These are phyloP conservation scores for Ridgeia piscesae DNA, from an alignment of 1,140 invertebrate species.

Conservation along the genomic window DNA sequence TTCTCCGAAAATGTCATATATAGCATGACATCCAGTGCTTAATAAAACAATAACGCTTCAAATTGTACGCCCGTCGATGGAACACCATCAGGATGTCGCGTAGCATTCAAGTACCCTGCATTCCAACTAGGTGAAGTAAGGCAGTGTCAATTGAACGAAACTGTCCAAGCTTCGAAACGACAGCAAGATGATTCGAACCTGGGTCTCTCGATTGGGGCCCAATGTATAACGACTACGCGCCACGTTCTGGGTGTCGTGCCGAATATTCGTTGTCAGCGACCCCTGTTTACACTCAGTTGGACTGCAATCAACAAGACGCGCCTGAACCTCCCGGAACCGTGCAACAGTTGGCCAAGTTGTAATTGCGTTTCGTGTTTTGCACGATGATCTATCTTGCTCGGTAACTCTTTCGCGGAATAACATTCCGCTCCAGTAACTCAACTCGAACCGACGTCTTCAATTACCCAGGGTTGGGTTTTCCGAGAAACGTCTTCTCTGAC, in stretches of 20 bases:
- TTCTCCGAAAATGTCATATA: too few relatives aligned
- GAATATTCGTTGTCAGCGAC: background rate
- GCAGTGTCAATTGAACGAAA: too few relatives aligned
- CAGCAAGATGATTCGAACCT: too few relatives aligned
- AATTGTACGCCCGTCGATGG: too few relatives aligned
- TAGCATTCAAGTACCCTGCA: too few relatives aligned
- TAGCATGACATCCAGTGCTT: too few relatives aligned
- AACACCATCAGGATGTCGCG: too few relatives aligned
- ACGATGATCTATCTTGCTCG: background rate
- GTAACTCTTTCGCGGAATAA: background rate
- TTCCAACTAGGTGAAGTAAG: too few relatives aligned
- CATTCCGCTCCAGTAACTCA: background rate
- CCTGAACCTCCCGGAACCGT: background rate
- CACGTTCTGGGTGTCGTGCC: background rate
- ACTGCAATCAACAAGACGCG: background rate
- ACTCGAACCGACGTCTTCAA: background rate
- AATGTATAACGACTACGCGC: too few relatives aligned
- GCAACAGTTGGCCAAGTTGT: background rate
- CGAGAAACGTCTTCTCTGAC: background rate
- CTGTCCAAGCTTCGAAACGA: too few relatives aligned
- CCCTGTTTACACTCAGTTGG: background rate
- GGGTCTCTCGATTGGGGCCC: too few relatives aligned
- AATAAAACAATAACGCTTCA: too few relatives aligned
- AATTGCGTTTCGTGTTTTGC: background rate
- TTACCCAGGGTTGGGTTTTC: background rate